phyloP scores from a whole-genome alignment of 2,113 vertebrate genomes.

The Ophthalmolycus amberensis region DNA sequence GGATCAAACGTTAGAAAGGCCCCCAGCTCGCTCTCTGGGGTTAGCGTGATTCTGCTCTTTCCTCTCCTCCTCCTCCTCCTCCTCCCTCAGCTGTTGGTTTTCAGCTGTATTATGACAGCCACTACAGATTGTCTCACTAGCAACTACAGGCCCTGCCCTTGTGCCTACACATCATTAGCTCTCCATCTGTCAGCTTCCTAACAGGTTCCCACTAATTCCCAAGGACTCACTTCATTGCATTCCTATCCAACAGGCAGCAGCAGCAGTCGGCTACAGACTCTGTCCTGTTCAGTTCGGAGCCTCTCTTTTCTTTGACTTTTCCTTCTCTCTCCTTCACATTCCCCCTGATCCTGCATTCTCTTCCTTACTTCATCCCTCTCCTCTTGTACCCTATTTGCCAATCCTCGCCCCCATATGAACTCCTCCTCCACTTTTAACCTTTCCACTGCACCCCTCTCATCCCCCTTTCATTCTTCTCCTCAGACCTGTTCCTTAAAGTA shows the following conservation, averaged over 20 bases:
- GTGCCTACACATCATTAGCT: slow-evolving; percentile 79
- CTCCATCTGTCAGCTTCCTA: slow-evolving; percentile 78
- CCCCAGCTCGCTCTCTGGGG: slow-evolving; percentile 30
- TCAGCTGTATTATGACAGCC: slow-evolving; percentile 79
- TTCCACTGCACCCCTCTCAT: slow-evolving; percentile 36
- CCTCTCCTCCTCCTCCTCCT: slow-evolving; percentile 26
- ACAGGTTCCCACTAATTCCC: slow-evolving; percentile 77
- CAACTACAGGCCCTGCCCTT: slow-evolving; percentile 73
- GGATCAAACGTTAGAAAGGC: slow-evolving; percentile 69
- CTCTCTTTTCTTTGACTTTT: background rate
- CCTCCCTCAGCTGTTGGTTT: slow-evolving; percentile 75
- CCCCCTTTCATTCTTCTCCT: slow-evolving; percentile 7
- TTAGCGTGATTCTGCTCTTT: slow-evolving; percentile 32
- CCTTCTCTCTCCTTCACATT: background rate
- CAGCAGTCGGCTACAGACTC: slow-evolving; percentile 13
- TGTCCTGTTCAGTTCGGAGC: background rate
- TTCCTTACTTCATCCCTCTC: background rate
- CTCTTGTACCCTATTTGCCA: background rate
- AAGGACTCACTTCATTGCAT: slow-evolving; percentile 70
- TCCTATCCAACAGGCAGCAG: slow-evolving; percentile 58
- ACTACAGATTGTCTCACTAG: slow-evolving; percentile 71
- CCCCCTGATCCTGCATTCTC: background rate
- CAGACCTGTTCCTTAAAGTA: slow-evolving; percentile 47
- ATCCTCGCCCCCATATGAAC: background rate
- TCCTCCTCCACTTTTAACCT: slow-evolving; percentile 40